Evolutionary conservation across 2,888 invertebrate species (phyloP), one percentile per base, ranked within the genome.

Genomic region (Miltochrista miniata): DNA sequence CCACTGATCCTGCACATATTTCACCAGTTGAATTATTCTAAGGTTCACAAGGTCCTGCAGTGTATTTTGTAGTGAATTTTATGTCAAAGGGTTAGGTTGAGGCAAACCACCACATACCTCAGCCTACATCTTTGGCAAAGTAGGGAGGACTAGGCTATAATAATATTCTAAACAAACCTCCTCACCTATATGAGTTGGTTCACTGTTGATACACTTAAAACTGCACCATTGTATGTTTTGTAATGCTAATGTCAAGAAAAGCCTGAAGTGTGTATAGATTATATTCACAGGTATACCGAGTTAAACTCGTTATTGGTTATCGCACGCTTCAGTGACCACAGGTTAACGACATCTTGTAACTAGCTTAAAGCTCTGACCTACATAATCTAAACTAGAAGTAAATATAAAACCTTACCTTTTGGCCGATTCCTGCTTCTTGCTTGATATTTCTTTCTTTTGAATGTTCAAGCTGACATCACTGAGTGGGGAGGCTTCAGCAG

Each of bases 391-490:
- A 31, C 31, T 10, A 9, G 31, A 31, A 31, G 4, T 7, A 7
- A 31, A 1, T 11, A 11, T 7, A 7, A 31, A 30, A 30, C 8
- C 10, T 66, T 79, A 90, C 90, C 87, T 89, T 71, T 86, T 83
- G 47, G 81, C 77, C 68, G 86, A 87, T 55, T 89, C 87, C 47
- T 86, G 86, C 68, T 87, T 87, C 52, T 77, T 78, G 10, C 61
- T 47, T 8, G 76, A 71, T 1, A 79, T 80, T 30, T 69, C 68
- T 61, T 89, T 89, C 61, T 83, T 87, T 61, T 85, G 84, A 4
- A 73, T 70, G 52, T 83, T 83, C 42, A 83, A 55, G 38, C 71
- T 74, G 54, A 82, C 81, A 43, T 87, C 83, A 58, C 81, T 81
- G n/a, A 84, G 62, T 0, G 79, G 70, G 4, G 72, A 11, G 1